Percentiles rank a stretch among this genome's conserved stretches.
Conservation (phyloP, 1,140 invertebrate genomes). For the Drosophila funebris region DNA sequence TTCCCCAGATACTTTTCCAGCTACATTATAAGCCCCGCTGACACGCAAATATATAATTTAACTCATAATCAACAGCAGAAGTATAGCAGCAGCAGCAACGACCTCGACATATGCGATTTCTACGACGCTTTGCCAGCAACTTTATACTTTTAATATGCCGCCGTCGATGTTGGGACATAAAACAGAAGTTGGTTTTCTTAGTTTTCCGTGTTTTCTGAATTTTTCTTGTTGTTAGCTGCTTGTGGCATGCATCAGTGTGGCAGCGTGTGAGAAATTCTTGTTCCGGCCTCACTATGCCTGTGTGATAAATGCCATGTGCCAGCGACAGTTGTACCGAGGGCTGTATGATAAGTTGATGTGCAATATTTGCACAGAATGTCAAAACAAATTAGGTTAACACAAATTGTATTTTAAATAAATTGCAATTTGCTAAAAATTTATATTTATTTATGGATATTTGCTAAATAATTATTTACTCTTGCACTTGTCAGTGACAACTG, state of each 20-base stretch:
- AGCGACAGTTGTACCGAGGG: constrained; percentile 50
- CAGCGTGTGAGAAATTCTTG: constrained; percentile 38
- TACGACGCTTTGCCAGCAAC: constrained; percentile 34
- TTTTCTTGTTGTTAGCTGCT: neutral
- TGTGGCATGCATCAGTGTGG: constrained; percentile 29
- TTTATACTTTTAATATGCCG: constrained; percentile 74
- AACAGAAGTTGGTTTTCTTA: constrained; percentile 55
- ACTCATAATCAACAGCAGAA: constrained; percentile 70
- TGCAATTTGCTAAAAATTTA: neutral
- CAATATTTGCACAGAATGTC: neutral
- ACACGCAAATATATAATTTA: constrained; percentile 82
- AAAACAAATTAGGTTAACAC: neutral
- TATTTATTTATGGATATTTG: neutral
- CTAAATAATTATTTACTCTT: no score
- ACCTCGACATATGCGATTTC: constrained; percentile 54
- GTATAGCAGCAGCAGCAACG: constrained; percentile 46
- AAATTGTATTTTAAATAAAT: neutral
- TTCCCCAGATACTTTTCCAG: constrained; percentile 56
- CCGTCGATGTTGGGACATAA: constrained; percentile 60
- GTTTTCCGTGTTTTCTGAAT: neutral
- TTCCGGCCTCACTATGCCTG: constrained; percentile 28
- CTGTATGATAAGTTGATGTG: constrained; percentile 28
- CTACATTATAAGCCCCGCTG: constrained; percentile 50
- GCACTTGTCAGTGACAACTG: neutral
- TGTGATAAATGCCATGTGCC: constrained; percentile 65